A percentile compares a stretch with the other conserved stretches of the same genome.
Evolutionary conservation across 1,140 invertebrate species (phyloP).

Genomic region (Tetragonula clypearis): DNA sequence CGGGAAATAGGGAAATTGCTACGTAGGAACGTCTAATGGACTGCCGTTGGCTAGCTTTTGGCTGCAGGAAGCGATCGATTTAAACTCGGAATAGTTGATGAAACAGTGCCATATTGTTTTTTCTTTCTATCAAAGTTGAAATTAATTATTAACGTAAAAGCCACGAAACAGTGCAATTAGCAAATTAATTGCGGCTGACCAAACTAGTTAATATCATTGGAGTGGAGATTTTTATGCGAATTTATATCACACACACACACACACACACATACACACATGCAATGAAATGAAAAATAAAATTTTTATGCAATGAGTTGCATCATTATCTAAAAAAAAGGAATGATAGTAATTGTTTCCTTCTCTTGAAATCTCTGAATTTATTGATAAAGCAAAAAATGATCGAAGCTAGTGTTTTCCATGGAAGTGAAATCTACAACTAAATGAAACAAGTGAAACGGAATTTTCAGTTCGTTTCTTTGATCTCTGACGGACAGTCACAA

Average conservation of each 20-base stretch:
- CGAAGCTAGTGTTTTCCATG: background rate
- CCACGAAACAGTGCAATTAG: background rate
- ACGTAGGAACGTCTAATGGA: background rate
- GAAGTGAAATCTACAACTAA: background rate
- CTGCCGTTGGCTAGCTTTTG: background rate
- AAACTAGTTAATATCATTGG: background rate
- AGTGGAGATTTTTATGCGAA: background rate
- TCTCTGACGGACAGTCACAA: background rate
- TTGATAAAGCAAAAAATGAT: background rate
- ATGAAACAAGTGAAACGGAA: background rate
- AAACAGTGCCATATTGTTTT: background rate
- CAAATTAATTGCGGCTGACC: background rate
- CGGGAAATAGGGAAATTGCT: background rate
- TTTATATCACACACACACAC: background rate
- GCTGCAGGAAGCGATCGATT: background rate
- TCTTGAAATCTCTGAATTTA: background rate
- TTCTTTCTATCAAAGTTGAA: background rate
- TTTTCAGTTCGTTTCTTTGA: background rate
- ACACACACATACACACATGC: too few relatives aligned
- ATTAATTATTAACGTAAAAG: background rate
- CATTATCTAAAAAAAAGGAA: background rate
- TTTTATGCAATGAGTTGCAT: too few relatives aligned
- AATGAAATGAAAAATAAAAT: too few relatives aligned
- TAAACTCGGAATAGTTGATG: background rate
- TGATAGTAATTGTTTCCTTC: background rate